Percentiles rank a stretch among this genome's conserved stretches.
Evolutionary conservation across 2,797 vertebrate species (phyloP).

Genomic region (Diplodus sargus): DNA sequence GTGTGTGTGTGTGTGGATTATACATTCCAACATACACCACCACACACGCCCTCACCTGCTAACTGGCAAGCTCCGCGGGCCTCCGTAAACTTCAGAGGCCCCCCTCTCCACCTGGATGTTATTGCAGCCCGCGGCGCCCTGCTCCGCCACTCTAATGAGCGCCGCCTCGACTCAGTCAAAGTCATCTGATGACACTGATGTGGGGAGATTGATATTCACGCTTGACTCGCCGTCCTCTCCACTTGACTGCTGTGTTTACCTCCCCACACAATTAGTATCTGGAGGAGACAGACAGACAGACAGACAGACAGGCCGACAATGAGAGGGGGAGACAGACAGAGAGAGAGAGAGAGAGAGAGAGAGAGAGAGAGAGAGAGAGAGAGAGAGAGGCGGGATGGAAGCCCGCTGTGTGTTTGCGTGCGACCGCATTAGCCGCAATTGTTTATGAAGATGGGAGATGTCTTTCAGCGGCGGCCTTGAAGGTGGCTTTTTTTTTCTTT

Average conservation of each 20-base stretch:
- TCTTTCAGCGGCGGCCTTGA: constrained; percentile 76
- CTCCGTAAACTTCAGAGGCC: constrained; percentile 36
- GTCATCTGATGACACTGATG: constrained; percentile 87
- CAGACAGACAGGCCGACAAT: constrained; percentile 40
- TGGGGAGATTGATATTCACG: constrained; percentile 88
- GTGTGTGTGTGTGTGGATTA: constrained; percentile 18
- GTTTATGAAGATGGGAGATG: constrained; percentile 81
- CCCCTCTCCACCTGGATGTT: constrained; percentile 58
- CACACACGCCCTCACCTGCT: constrained; percentile 60
- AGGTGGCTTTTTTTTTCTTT: constrained; percentile 64
- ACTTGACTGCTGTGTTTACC: constrained; percentile 86
- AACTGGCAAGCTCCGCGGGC: constrained; percentile 52
- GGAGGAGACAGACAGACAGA: constrained; percentile 78
- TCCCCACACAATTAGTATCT: constrained; percentile 86
- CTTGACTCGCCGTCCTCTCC: constrained; percentile 84
- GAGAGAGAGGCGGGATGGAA: constrained; percentile 53
- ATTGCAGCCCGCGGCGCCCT: constrained; percentile 40
- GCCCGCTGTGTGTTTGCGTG: constrained; percentile 48
- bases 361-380: not conserved
- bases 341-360: constrained; percentile 29
- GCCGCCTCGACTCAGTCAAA: constrained; percentile 80
- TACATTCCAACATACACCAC: constrained; percentile 11
- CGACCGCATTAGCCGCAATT: constrained; percentile 72
- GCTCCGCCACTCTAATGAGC: constrained; percentile 79
- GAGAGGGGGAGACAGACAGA: constrained; percentile 5